Evolutionary conservation across 2,113 vertebrate species (phyloP).

Genomic region (Perccottus glenii): DNA sequence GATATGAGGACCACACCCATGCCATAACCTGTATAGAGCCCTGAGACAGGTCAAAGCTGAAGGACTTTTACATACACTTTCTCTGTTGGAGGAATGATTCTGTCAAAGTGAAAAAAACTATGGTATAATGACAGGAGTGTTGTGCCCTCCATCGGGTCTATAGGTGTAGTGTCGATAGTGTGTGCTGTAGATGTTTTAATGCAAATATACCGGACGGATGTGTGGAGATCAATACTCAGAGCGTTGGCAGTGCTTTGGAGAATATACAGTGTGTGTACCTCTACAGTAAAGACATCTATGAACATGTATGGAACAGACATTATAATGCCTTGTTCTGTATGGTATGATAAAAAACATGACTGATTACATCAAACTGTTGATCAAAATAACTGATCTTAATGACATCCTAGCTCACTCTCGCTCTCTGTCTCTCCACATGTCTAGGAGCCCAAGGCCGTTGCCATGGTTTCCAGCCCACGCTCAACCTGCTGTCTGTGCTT

Average conservation of each 20-base stretch:
- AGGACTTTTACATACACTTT: too few relatives aligned
- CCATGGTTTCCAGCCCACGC: slow-evolving; percentile 73
- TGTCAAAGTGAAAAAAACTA: too few relatives aligned
- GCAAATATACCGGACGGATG: slow-evolving; percentile 2
- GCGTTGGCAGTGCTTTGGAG: slow-evolving; percentile 22
- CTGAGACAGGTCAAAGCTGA: too few relatives aligned
- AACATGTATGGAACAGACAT: not conserved
- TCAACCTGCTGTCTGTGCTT: slow-evolving; percentile 71
- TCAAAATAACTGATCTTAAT: slow-evolving; percentile 45
- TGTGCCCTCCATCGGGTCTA: not conserved
- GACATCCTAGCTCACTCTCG: slow-evolving; percentile 31
- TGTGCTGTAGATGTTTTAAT: not conserved
- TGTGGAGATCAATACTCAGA: slow-evolving; percentile 15
- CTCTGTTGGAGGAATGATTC: too few relatives aligned
- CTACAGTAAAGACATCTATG: not conserved
- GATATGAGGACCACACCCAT: too few relatives aligned
- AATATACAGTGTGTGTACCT: not conserved
- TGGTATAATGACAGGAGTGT: too few relatives aligned
- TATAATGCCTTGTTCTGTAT: not conserved
- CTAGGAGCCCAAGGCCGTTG: slow-evolving; percentile 61
- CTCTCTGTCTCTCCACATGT: slow-evolving; percentile 39
- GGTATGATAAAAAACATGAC: not conserved
- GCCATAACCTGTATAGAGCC: too few relatives aligned
- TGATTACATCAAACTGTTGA: slow-evolving; percentile 21
- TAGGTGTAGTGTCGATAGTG: not conserved